Evolutionary conservation across 2,113 vertebrate genomes (phyloP).

Genomic region (Cyprinodon variegatus): DNA sequence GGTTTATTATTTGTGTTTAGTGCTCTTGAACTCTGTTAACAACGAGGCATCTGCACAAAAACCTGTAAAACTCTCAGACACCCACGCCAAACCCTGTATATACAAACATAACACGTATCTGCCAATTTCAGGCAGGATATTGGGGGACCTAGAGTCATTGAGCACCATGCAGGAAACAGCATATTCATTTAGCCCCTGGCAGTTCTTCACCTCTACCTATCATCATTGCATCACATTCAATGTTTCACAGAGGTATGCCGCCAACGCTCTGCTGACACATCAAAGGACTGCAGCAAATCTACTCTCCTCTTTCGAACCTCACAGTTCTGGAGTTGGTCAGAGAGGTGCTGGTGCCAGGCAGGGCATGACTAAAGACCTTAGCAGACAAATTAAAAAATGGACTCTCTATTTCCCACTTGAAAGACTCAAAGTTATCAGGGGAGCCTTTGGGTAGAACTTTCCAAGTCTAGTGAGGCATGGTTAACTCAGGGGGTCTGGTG

Average conservation of each 20-base stretch:
- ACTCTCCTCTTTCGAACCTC: conserved; percentile 54
- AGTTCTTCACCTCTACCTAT: conserved; percentile 62
- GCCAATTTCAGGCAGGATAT: conserved; percentile 50
- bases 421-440: conserved; percentile 58
- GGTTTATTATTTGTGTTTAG: conserved; percentile 18
- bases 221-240: conserved; percentile 68
- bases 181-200: conserved; percentile 67
- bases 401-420: conserved; percentile 68
- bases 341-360: conserved; percentile 57
- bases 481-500: conserved; percentile 32
- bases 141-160: conserved; percentile 35
- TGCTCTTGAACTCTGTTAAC: conserved; percentile 12
- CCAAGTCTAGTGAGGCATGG: conserved; percentile 27
- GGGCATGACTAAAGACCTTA: conserved; percentile 73
- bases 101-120: conserved; percentile 36
- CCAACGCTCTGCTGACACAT: conserved; percentile 75
- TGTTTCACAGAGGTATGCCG: conserved; percentile 66
- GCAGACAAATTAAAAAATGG: conserved; percentile 67
- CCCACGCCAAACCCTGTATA: not conserved
- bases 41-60: not conserved
- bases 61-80: not conserved
- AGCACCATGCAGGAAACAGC: conserved; percentile 48
- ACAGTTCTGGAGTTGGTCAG: conserved; percentile 52
- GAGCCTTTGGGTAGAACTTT: conserved; percentile 51
- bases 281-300: conserved; percentile 73